Evolutionary conservation across 2,797 vertebrate genomes (phyloP).

Genomic region (Anableps anableps): DNA sequence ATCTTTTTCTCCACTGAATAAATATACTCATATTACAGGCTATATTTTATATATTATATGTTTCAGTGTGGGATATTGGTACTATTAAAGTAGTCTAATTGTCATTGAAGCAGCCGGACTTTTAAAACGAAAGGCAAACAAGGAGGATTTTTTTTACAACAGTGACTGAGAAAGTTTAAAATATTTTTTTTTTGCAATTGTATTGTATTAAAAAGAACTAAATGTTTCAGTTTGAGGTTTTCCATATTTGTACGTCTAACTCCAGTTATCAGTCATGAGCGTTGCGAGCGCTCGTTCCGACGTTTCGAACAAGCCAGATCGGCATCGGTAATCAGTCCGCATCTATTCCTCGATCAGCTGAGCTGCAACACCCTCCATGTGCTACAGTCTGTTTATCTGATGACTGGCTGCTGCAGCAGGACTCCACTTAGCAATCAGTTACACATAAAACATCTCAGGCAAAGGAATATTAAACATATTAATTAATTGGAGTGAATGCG

Average conservation of each 20-base stretch:
- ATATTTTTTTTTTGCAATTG: no score
- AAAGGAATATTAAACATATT: accelerated
- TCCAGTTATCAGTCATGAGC: no score
- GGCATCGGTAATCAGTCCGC: not conserved
- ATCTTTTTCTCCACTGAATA: no score
- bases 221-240: not conserved
- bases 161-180: not conserved
- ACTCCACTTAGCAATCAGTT: conserved; percentile 25
- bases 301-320: not conserved
- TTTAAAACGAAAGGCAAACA: not conserved
- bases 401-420: not conserved
- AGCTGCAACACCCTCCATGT: not conserved
- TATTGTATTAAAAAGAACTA: not conserved
- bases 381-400: conserved; percentile 16
- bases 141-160: not conserved
- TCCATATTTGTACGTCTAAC: not conserved
- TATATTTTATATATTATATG: not conserved
- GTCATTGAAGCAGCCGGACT: not conserved
- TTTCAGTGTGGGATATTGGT: not conserved
- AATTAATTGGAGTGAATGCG: not conserved
- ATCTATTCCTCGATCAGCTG: not conserved
- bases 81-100: not conserved
- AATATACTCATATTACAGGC: no score
- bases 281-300: no score
- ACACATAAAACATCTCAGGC: conserved; percentile 12